Conservation (phyloP, 2,888 invertebrate species). For the Linyphia triangularis region DNA sequence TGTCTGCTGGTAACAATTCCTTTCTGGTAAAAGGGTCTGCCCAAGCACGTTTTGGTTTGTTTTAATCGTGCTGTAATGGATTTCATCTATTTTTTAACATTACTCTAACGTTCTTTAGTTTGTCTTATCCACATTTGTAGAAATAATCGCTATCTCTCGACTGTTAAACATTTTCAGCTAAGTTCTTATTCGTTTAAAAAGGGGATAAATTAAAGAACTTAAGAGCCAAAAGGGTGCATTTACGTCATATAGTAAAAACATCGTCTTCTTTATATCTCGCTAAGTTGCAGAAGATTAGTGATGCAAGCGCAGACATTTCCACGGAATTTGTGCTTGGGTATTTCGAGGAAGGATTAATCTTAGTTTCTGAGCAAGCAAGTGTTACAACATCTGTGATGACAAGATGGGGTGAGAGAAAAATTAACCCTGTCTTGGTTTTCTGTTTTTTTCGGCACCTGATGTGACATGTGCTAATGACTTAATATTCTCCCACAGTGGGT, state of each 20-base stretch:
- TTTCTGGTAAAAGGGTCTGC: conserved; percentile 26
- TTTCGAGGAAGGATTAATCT: conserved; percentile 14
- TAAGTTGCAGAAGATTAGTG: no score
- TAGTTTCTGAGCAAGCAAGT: neutral
- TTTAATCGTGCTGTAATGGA: conserved; percentile 46
- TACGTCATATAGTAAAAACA: no score
- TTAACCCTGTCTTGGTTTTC: neutral
- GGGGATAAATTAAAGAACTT: no score
- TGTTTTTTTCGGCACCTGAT: neutral
- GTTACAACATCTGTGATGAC: conserved; percentile 27
- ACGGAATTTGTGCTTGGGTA: neutral
- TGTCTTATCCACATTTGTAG: no score
- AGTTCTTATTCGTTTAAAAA: no score
- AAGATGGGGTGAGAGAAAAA: conserved; percentile 1
- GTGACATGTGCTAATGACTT: neutral
- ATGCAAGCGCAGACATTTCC: no score
- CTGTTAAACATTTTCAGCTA: no score
- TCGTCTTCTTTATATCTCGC: no score
- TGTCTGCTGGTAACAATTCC: conserved; percentile 32
- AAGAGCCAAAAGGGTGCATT: no score
- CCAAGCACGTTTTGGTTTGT: conserved; percentile 44
- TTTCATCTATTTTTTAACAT: conserved; percentile 43
- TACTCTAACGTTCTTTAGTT: no score
- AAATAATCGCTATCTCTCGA: no score
- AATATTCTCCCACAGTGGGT: no score